Evolutionary conservation across 1,140 invertebrate species (phyloP), one percentile per base, ranked within the genome.

Genomic region (Laodelphax striatellus): DNA sequence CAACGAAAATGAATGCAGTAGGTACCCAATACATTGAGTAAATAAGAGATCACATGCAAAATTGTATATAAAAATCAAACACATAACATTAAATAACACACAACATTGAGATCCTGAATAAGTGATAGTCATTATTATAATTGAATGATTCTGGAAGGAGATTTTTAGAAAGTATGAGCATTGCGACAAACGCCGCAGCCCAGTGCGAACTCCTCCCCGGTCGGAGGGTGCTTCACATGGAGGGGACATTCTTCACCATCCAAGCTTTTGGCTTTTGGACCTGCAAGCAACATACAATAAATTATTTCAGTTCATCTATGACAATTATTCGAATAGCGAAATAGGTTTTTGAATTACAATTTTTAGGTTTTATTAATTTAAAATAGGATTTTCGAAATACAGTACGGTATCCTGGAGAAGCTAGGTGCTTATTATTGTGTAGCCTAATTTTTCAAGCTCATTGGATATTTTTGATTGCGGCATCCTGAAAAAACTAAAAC

Each of bases 131-230:
- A 38, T 38, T 38, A 38, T 4, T 38, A 38, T 38, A 8, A 2
- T 1, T 11, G 11, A 38, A 38, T 38, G 10, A 28, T 28, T 28
- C 24, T 28, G 2, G 24, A 2, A 28, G 24, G 24, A 28, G 34
- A 9, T 38, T 5, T 38, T 55, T 81, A 97, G 75, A 97, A 97
- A 14, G 92, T 96, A 73, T 97, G 93, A 60, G 94, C 89, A 78
- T 98, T 97, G 52, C 96, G 83, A 72, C 96, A 98, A 55, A 99
- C 90, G 19, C 96, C 96, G 78, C 96, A 98, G 61, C 96, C 96
- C 11, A 98, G 80, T 55, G 96, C 95, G 75, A 97, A 98, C 75
- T 98, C 96, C 75, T 98, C 94, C 34, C 96, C 96, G 0, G 96
- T 98, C 9, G 92, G 84, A 52, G 95, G 95, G 80, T 99, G 96